Evolutionary conservation across 2,888 invertebrate genomes (phyloP).

Genomic region (Argyresthia albistria): DNA sequence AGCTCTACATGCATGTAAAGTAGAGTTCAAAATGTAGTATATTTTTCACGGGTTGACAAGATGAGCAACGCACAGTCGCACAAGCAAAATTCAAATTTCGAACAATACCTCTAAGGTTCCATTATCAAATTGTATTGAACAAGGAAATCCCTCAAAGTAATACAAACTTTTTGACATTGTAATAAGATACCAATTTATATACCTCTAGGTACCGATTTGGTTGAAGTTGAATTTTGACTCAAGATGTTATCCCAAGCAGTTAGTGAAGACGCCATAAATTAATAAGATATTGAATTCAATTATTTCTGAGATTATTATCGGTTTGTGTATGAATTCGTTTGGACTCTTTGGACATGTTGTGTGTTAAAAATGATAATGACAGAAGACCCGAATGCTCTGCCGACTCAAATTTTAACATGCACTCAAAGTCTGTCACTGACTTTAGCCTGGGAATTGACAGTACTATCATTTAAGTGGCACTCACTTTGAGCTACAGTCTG

Average conservation of each 20-base stretch:
- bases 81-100: conserved; percentile 15
- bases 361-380: too few relatives aligned
- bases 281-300: conserved; percentile 42
- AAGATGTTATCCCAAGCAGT: conserved; percentile 30
- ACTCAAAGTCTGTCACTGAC: too few relatives aligned
- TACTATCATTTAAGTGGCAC: too few relatives aligned
- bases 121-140: conserved; percentile 12
- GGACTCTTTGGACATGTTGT: conserved; percentile 7
- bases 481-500: too few relatives aligned
- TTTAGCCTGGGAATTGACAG: too few relatives aligned
- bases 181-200: conserved; percentile 11
- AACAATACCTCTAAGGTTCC: conserved; percentile 12
- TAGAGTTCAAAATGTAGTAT: background rate
- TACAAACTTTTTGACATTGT: conserved; percentile 4
- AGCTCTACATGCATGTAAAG: background rate
- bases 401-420: too few relatives aligned
- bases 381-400: too few relatives aligned
- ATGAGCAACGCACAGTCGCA: background rate
- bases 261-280: conserved; percentile 41
- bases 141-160: conserved; percentile 9
- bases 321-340: conserved; percentile 15
- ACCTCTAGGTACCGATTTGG: conserved; percentile 8
- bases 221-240: conserved; percentile 20
- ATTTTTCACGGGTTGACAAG: background rate
- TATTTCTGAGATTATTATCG: conserved; percentile 22